Conservation (phyloP, 2,888 invertebrate genomes). For the Eudemis profundana region DNA sequence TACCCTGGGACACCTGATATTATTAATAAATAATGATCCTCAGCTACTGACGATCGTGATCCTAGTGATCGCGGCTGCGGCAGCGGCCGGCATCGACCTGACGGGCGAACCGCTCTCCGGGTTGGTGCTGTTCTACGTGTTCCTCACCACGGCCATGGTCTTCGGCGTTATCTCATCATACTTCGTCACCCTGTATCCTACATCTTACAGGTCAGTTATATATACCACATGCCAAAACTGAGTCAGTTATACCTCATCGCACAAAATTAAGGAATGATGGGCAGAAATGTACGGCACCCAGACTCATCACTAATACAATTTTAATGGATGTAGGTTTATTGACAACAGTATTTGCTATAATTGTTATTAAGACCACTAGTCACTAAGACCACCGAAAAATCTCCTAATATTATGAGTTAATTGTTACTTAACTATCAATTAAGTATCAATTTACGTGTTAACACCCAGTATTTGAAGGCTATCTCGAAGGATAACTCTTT, state of each 20-base stretch:
- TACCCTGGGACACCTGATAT: no score
- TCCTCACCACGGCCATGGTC: conserved; percentile 75
- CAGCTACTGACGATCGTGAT: conserved; percentile 69
- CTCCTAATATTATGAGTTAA: no score
- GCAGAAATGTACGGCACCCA: no score
- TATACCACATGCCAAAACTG: not conserved
- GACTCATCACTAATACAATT: no score
- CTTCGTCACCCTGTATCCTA: conserved; percentile 76
- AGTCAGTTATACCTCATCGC: not conserved
- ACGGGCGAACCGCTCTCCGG: conserved; percentile 73
- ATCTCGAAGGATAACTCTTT: no score
- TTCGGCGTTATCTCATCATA: conserved; percentile 76
- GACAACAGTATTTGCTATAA: no score
- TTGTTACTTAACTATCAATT: no score
- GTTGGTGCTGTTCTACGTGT: conserved; percentile 71
- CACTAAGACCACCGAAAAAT: no score
- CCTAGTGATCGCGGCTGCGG: conserved; percentile 65
- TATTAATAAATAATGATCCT: not conserved
- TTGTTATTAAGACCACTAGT: no score
- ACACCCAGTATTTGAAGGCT: no score
- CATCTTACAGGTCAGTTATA: conserved; percentile 74
- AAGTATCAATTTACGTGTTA: no score
- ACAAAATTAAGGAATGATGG: not conserved
- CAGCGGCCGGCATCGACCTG: conserved; percentile 64
- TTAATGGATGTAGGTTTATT: no score